These are phyloP conservation scores for Grus americana DNA, from an alignment of 2,113 vertebrate genomes.

Conservation along the genomic window DNA sequence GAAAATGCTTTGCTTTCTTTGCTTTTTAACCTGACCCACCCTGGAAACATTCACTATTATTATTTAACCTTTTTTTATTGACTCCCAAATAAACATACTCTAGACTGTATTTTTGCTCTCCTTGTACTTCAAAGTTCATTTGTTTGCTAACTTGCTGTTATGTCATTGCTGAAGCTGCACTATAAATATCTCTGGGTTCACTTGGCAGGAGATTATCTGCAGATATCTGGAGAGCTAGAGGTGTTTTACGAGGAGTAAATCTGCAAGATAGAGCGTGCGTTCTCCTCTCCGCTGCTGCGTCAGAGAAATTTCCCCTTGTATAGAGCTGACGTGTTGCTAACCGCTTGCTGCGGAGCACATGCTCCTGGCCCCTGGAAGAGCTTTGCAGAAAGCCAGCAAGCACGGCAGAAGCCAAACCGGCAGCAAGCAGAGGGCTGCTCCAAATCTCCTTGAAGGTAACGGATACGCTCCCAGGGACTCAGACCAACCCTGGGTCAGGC, in stretches of 20 bases:
- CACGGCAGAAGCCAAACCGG: neutral
- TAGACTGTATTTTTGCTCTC: neutral
- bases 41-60: neutral
- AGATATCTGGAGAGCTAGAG: neutral
- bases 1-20: neutral
- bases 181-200: neutral
- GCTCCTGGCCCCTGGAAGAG: neutral
- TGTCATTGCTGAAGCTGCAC: neutral
- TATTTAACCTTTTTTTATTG: neutral
- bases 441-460: neutral
- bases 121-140: neutral
- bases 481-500: neutral
- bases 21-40: neutral
- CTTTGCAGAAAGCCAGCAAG: neutral
- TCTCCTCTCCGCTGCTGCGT: neutral
- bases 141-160: slow-evolving; percentile 2
- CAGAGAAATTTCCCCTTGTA: neutral
- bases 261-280: neutral
- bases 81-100: neutral
- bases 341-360: rapidly evolving
- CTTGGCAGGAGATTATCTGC: neutral
- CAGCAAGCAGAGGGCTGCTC: neutral
- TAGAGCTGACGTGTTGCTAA: neutral
- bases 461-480: rapidly evolving
- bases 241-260: neutral